Evolutionary conservation across 1,140 invertebrate genomes (phyloP).

Genomic region (Marisa cornuarietis): DNA sequence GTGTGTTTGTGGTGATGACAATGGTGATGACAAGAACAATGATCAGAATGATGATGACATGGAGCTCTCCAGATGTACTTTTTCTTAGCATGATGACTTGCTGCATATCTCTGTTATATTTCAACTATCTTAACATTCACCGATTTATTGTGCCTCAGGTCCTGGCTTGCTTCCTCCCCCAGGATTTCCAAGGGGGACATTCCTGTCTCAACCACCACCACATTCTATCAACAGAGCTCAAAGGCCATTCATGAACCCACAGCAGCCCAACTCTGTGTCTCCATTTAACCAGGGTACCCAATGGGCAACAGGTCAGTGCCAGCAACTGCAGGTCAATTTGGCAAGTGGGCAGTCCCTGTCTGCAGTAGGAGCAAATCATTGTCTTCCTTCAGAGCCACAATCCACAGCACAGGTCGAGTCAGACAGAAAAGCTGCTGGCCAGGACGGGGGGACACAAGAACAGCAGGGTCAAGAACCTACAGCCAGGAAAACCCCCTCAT

Average conservation of each 20-base stretch:
- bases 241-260: neutral
- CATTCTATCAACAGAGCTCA: neutral
- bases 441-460: neutral
- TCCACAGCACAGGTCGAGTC: neutral
- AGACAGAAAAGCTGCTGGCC: neutral
- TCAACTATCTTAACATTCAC: neutral
- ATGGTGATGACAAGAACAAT: neutral
- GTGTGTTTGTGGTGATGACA: neutral
- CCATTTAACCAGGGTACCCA: constrained; percentile 3
- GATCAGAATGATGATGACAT: neutral
- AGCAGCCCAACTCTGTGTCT: constrained; percentile 1
- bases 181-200: neutral
- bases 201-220: constrained; percentile 11
- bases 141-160: neutral
- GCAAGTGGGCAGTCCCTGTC: neutral
- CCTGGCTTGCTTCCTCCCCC: constrained; percentile 13
- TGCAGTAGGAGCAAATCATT: neutral
- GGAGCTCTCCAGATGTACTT: neutral
- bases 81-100: neutral
- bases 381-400: constrained; percentile 2
- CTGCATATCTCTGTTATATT: neutral
- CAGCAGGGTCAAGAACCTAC: neutral
- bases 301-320: neutral
- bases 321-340: neutral
- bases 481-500: neutral